Evolutionary conservation across 2,888 invertebrate genomes (phyloP).

Genomic region (Drosophila mettleri): DNA sequence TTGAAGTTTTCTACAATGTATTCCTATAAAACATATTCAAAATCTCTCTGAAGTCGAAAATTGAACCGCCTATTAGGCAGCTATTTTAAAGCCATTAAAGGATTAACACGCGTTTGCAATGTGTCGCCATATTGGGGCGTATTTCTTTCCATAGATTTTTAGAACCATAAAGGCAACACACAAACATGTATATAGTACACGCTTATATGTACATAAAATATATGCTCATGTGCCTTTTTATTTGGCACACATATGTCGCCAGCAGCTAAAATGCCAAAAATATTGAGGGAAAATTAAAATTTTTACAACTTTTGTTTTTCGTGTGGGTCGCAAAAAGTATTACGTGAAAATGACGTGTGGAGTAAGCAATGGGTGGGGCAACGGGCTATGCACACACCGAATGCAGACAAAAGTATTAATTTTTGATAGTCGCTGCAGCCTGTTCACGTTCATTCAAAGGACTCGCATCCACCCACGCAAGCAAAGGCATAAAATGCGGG

Average conservation of each 20-base stretch:
- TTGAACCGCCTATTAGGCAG: conserved; percentile 1
- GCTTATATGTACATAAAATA: conserved; percentile 1
- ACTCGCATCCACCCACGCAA: conserved; percentile 28
- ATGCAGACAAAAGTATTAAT: conserved; percentile 79
- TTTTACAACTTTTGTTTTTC: conserved; percentile 77
- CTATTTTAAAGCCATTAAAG: conserved; percentile 68
- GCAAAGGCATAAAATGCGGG: conserved; percentile 42
- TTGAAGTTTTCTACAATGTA: not conserved
- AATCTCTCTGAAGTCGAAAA: not conserved
- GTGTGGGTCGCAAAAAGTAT: conserved; percentile 66
- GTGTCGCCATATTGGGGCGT: conserved; percentile 30
- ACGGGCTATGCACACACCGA: conserved; percentile 15
- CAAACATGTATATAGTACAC: conserved; percentile 6
- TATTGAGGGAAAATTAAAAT: conserved; percentile 79
- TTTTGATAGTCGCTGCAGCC: conserved; percentile 77
- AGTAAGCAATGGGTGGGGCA: conserved; percentile 1
- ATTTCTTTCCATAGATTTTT: conserved; percentile 37
- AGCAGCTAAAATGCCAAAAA: conserved; percentile 64
- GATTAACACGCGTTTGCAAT: conserved; percentile 49
- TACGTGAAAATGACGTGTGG: conserved; percentile 73
- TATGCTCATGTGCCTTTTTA: conserved; percentile 51
- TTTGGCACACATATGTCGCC: conserved; percentile 69
- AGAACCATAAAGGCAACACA: conserved; percentile 26
- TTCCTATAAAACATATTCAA: not conserved
- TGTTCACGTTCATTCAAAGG: conserved; percentile 39